phyloP scores from a whole-genome alignment of 2,888 invertebrate species.

The Tetanocera ferruginea region DNA sequence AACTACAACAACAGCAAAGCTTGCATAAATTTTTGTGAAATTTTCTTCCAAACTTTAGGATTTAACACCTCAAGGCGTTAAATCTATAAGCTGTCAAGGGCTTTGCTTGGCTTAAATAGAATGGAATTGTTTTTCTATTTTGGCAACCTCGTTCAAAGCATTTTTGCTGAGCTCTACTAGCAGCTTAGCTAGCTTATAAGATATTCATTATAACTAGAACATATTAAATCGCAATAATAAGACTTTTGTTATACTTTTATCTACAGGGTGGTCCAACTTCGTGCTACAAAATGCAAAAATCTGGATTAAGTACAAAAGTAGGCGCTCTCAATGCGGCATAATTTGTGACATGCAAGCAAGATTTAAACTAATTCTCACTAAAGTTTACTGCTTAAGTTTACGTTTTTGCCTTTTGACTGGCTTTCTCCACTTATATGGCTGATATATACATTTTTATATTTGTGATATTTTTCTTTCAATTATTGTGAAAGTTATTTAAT shows the following conservation, averaged over 20 bases:
- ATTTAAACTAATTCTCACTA: too few species aligned
- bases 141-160: background rate
- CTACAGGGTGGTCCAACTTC: too few species aligned
- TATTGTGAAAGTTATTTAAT: constrained; percentile 22
- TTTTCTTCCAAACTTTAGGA: background rate
- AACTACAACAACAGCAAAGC: background rate
- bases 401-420: background rate
- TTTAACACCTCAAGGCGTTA: constrained; percentile 28
- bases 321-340: background rate
- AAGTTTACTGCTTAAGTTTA: background rate
- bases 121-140: background rate
- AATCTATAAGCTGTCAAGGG: background rate
- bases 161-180: too few species aligned
- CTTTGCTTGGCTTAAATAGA: background rate
- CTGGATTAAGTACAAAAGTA: too few species aligned
- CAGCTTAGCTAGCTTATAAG: too few species aligned
- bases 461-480: background rate
- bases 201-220: too few species aligned
- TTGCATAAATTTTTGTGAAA: background rate
- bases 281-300: too few species aligned
- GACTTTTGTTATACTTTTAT: background rate
- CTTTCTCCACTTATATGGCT: background rate
- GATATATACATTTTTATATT: background rate
- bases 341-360: too few species aligned
- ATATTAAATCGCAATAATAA: too few species aligned